Evolutionary conservation across 1,140 invertebrate genomes (phyloP).

Genomic region (Cydia fagiglandana): DNA sequence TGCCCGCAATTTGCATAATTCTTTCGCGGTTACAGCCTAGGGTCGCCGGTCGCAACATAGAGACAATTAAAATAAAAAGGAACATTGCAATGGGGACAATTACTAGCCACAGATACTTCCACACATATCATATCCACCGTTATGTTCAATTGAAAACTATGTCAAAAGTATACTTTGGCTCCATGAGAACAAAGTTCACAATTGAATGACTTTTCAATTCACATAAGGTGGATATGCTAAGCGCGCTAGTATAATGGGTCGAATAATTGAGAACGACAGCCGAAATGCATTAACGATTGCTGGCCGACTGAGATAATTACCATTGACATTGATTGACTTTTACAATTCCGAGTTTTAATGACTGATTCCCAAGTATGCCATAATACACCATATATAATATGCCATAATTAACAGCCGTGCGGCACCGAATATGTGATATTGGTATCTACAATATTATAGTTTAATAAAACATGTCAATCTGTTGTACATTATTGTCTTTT

Average conservation of each 20-base stretch:
- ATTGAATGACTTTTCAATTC: neutral
- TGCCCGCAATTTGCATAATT: no score
- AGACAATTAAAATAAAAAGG: neutral
- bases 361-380: neutral
- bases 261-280: slow-evolving; percentile 14
- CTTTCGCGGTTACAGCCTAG: neutral
- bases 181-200: neutral
- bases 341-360: slow-evolving; percentile 26
- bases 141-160: neutral
- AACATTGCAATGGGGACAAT: neutral
- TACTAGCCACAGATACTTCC: neutral
- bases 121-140: neutral
- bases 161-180: neutral
- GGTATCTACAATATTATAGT: neutral
- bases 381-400: no score
- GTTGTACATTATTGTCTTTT: no score
- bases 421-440: neutral
- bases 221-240: neutral
- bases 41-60: neutral
- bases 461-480: no score
- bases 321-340: slow-evolving; percentile 31
- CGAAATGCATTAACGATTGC: slow-evolving; percentile 31
- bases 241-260: neutral
- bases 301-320: slow-evolving; percentile 15
- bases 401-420: neutral